Base-by-base conservation (phyloP, 2,888 invertebrate genomes). In the Lithodes maja region DNA sequence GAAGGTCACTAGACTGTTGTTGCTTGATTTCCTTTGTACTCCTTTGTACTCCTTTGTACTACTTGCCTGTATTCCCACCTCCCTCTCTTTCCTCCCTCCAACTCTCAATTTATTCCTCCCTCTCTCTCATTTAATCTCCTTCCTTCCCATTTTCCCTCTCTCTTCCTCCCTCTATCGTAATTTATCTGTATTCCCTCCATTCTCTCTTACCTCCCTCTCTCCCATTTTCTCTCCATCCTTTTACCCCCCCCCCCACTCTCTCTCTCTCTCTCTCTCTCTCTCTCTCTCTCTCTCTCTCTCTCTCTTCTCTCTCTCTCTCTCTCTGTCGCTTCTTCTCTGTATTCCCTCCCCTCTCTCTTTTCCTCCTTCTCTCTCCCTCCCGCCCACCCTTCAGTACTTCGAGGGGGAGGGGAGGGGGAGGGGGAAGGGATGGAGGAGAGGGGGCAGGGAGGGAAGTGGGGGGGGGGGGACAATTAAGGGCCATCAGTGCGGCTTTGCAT, bases 401-500 rank as follows among this genome's bases (percentile, higher is more conserved):
- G n/a, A n/a, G n/a, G n/a, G n/a, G n/a, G n/a, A n/a, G n/a, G n/a
- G n/a, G n/a, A n/a, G n/a, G n/a, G n/a, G n/a, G n/a, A n/a, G n/a
- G n/a, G n/a, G n/a, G n/a, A n/a, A n/a, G n/a, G 33, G 33, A 33
- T 0, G 33, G 33, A 33, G 33, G 33, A 33, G 33, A 33, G 33
- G 33, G 33, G 33, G 33, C 33, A 33, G 33, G 33, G 33, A 33
- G 33, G 33, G 33, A 33, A n/a, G 17, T 0, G 3, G 74, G 15
- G 71, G 61, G 75, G 81, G 86, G 86, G 55, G 86, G 52, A 61
- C 86, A 86, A 86, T 86, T 86, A 86, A 82, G 86, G 54, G 75
- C 81, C 86, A 86, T 86, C 75, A 86, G 81, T n/a, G 78, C 33
- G 74, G 86, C 80, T 86, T 86, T 86, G 86, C 86, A 86, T 86